Evolutionary conservation across 2,113 vertebrate species (phyloP), one percentile per base, ranked within the genome.

Genomic region (Lonchura striata): DNA sequence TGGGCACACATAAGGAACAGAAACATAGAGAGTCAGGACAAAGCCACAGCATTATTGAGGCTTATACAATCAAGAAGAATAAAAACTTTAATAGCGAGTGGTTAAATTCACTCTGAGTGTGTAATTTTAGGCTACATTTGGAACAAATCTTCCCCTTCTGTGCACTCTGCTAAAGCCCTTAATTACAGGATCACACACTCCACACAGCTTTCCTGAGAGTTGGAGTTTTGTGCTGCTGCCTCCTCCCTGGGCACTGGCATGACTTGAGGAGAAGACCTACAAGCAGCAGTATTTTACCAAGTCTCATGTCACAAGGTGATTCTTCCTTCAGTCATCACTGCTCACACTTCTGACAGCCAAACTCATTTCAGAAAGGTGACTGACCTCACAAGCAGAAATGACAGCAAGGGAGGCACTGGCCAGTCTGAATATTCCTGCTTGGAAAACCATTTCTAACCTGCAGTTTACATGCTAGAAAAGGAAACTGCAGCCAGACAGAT

Each of bases 61-160:
- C 41, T 93, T 70, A 68, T 47, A 71, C 81, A 60, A 46, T 37
- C n/a, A 72, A 49, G 86, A 69, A 72, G 18, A 84, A 57, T 42
- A 66, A 79, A 75, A 89, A 68, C 42, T 75, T 84, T 53, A 82
- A 60, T 11, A 91, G 69, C 0, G 11, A 92, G 52, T 16, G 46
- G 91, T 82, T 85, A 85, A 86, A 87, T 16, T 42, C 74, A 54
- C 3, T 6, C 46, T 10, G 57, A 78, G 69, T 11, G n/a, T 53
- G 53, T 53, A 78, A 95, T 92, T 95, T 94, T 66, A 69, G 61
- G 84, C 50, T 79, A n/a, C 56, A 18, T 42, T 81, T 81, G 86
- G 72, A 90, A 88, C 39, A 88, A 65, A 49, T 19, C 56, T 77
- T 68, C 37, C 66, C 47, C 47, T 33, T 53, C 80, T 2, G 1